These are phyloP conservation scores for Myiotriccus ornatus DNA, from an alignment of 2,797 vertebrate genomes.

Conservation along the genomic window DNA sequence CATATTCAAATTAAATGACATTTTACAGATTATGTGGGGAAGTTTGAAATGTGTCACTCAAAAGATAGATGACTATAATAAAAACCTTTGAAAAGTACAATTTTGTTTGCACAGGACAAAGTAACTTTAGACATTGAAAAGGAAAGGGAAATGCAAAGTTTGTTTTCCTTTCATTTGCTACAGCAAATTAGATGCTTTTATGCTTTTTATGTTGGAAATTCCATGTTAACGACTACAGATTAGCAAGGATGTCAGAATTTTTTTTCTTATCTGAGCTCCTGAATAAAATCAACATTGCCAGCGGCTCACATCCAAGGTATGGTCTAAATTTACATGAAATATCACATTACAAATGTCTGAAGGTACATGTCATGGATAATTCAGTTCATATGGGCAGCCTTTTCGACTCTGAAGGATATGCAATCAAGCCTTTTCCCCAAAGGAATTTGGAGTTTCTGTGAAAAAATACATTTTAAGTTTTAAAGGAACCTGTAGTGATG, in stretches of 20 bases:
- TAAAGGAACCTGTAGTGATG: conserved; percentile 10
- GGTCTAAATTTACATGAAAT: conserved; percentile 87
- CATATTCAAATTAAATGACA: conserved; percentile 22
- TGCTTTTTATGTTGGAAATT: conserved; percentile 76
- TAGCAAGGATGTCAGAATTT: conserved; percentile 74
- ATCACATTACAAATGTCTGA: conserved; percentile 84
- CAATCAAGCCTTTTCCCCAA: conserved; percentile 77
- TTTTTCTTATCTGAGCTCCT: conserved; percentile 77
- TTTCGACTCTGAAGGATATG: conserved; percentile 77
- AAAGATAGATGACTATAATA: conserved; percentile 36
- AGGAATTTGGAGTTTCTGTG: conserved; percentile 75
- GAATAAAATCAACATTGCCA: conserved; percentile 75
- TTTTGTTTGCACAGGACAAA: conserved; percentile 50
- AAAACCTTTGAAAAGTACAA: conserved; percentile 48
- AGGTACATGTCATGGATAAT: conserved; percentile 87
- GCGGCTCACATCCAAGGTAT: conserved; percentile 78
- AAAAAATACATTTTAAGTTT: conserved; percentile 72
- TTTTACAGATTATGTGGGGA: conserved; percentile 32
- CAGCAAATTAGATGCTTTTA: conserved; percentile 76
- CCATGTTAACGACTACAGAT: conserved; percentile 76
- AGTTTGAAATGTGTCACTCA: conserved; percentile 41
- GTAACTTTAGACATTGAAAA: conserved; percentile 64
- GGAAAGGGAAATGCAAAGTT: conserved; percentile 66
- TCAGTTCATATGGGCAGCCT: conserved; percentile 84
- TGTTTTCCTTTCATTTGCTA: conserved; percentile 76